These are phyloP conservation scores for Aricia agestis DNA, from an alignment of 1,140 invertebrate species.

Conservation along the genomic window DNA sequence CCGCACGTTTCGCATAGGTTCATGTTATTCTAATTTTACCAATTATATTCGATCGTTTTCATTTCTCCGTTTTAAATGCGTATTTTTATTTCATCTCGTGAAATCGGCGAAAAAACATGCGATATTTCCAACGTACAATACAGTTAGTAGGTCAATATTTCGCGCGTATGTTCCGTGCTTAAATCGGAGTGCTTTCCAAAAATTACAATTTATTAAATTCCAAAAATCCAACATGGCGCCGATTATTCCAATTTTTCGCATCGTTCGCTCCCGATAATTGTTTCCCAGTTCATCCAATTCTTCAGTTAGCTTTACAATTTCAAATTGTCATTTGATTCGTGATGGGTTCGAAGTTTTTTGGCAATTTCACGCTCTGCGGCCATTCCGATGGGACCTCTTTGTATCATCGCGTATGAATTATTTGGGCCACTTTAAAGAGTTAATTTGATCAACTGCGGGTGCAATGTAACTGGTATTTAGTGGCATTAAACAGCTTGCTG, in stretches of 20 bases:
- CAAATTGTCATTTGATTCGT: constrained; percentile 73
- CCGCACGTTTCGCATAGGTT: constrained; percentile 3
- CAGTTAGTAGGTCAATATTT: constrained; percentile 25
- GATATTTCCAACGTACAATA: constrained; percentile 24
- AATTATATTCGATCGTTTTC: constrained; percentile 7
- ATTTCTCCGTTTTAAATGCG: not conserved
- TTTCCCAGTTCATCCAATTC: constrained; percentile 66
- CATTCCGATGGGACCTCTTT: constrained; percentile 57
- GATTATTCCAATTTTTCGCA: constrained; percentile 70
- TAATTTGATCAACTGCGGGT: not conserved
- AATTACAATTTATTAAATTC: constrained; percentile 62
- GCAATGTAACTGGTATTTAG: too few relatives aligned
- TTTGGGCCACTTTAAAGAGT: constrained; percentile 16
- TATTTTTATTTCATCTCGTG: constrained; percentile 3
- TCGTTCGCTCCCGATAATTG: constrained; percentile 63
- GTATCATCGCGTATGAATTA: constrained; percentile 44
- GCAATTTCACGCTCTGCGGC: constrained; percentile 68
- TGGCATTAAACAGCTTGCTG: too few relatives aligned
- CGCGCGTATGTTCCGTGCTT: constrained; percentile 5
- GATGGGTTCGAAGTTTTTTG: constrained; percentile 71
- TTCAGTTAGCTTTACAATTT: constrained; percentile 73
- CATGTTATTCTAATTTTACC: constrained; percentile 8
- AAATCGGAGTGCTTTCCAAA: constrained; percentile 40
- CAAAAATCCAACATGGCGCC: constrained; percentile 57
- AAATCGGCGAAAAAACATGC: constrained; percentile 27